A percentile compares a stretch with the other conserved stretches of the same genome.
These are phyloP conservation scores for Cacatua alba DNA, from an alignment of 2,113 vertebrate genomes.

Conservation along the genomic window DNA sequence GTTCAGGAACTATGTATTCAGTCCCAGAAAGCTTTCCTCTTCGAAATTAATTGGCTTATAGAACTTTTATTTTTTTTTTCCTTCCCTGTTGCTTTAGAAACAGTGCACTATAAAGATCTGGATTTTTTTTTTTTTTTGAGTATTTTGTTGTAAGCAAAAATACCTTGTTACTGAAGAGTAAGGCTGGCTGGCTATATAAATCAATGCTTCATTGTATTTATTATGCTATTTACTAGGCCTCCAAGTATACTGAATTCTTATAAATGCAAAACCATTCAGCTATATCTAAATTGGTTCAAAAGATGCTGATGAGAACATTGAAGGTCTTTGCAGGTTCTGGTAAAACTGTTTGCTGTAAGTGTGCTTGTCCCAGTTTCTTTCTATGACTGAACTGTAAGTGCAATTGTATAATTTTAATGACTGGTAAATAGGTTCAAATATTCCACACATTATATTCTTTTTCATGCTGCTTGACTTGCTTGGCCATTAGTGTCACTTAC, in stretches of 20 bases:
- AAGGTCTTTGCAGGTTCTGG: neutral
- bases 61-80: neutral
- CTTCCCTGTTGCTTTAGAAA: neutral
- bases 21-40: neutral
- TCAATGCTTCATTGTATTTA: slow-evolving; percentile 23
- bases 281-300: neutral
- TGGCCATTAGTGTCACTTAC: neutral
- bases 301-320: slow-evolving; percentile 18
- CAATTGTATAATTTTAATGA: neutral
- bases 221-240: neutral
- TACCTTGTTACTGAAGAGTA: neutral
- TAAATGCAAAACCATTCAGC: slow-evolving; percentile 26
- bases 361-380: neutral
- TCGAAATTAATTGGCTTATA: neutral
- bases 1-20: neutral
- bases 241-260: slow-evolving; percentile 10
- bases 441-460: neutral
- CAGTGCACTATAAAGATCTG: neutral
- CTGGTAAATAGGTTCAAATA: neutral
- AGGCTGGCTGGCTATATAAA: neutral
- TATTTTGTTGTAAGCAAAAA: neutral
- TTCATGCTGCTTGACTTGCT: neutral
- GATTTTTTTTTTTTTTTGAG: neutral
- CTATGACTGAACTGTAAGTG: neutral
- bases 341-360: neutral